Conservation (phyloP, 2,113 vertebrate species). For the Redunca redunca region DNA sequence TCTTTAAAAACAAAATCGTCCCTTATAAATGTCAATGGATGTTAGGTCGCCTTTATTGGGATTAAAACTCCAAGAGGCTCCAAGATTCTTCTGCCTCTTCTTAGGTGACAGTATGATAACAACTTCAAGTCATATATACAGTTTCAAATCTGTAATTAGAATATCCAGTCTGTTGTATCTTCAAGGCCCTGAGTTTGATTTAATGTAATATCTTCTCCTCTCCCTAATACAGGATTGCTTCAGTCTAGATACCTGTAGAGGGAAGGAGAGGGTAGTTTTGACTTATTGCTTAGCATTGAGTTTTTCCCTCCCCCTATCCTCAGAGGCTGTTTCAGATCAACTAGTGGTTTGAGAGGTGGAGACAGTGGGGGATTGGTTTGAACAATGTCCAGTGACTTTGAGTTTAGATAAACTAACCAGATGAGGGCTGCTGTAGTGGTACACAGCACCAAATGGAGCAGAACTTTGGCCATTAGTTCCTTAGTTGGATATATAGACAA, state of each 20-base stretch:
- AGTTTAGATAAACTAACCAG: background rate
- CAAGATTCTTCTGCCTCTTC: background rate
- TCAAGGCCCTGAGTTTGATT: conserved; percentile 6
- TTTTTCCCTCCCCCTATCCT: background rate
- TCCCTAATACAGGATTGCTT: background rate
- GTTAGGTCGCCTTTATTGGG: background rate
- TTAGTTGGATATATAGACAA: background rate
- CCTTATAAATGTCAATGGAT: background rate
- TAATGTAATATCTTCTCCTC: background rate
- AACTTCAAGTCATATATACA: background rate
- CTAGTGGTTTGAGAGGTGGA: background rate
- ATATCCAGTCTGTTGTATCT: background rate
- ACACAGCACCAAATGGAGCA: background rate
- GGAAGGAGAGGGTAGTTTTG: background rate
- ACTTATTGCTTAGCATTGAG: background rate
- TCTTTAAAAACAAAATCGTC: conserved; percentile 18
- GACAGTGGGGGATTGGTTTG: background rate
- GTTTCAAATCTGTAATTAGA: conserved; percentile 19
- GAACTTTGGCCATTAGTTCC: background rate
- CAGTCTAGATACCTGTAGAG: background rate
- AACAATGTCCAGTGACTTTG: background rate
- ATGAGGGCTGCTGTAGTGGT: background rate
- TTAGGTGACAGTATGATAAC: background rate
- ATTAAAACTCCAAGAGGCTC: background rate
- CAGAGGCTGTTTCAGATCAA: background rate